These are phyloP conservation scores for Xenus cinereus DNA, from an alignment of 2,113 vertebrate genomes.

Conservation along the genomic window DNA sequence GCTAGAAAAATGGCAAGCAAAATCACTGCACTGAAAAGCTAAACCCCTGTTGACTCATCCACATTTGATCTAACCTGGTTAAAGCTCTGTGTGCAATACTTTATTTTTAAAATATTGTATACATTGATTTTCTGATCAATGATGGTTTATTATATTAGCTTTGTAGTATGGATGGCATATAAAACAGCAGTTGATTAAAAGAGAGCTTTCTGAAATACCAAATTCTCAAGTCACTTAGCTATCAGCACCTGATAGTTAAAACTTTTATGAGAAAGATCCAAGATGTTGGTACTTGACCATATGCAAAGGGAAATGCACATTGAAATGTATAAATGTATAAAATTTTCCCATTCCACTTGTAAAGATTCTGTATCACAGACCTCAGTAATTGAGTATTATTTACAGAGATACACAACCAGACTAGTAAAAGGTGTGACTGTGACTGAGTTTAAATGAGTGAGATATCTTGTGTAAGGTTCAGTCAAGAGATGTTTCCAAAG, in stretches of 20 bases:
- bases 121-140: neutral
- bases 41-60: neutral
- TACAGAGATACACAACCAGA: neutral
- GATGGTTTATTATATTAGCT: neutral
- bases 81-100: neutral
- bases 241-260: neutral
- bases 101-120: neutral
- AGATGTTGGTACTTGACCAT: neutral
- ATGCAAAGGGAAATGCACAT: neutral
- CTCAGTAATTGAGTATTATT: neutral
- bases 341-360: neutral
- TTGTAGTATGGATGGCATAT: neutral
- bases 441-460: neutral
- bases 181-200: neutral
- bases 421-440: neutral
- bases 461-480: neutral
- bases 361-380: neutral
- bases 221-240: neutral
- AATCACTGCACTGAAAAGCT: neutral
- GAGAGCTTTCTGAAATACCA: neutral
- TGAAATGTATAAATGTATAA: neutral
- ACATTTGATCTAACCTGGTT: neutral
- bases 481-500: neutral
- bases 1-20: neutral
- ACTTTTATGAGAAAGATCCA: neutral